A percentile compares a stretch with the other conserved stretches of the same genome.
phyloP scores from a whole-genome alignment of 2,888 invertebrate species.

The Taphrorychus bicolor region DNA sequence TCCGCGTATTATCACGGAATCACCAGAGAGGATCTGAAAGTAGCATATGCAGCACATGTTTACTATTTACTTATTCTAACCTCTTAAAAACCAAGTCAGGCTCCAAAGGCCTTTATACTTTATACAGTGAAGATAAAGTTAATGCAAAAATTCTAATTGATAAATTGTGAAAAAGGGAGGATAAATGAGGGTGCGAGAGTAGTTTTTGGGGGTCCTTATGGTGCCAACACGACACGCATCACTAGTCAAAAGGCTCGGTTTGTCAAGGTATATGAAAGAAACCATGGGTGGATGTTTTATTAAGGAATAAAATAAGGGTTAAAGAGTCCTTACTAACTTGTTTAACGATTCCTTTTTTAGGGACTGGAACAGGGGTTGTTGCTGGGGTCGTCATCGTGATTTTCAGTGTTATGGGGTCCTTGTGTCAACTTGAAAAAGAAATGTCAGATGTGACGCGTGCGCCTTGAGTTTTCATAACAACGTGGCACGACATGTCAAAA shows the following conservation, averaged over 20 bases:
- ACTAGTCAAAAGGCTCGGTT: not conserved
- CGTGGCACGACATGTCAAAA: not conserved
- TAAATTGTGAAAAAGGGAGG: too few relatives aligned
- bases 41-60: slow-evolving; percentile 16
- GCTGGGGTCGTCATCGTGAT: slow-evolving; percentile 62
- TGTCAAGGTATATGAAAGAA: slow-evolving; percentile 16
- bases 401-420: slow-evolving; percentile 57
- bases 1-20: slow-evolving; percentile 91
- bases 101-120: too few relatives aligned
- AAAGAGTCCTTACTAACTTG: slow-evolving; percentile 60
- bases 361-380: slow-evolving; percentile 51
- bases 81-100: too few relatives aligned
- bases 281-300: not conserved
- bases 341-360: slow-evolving; percentile 67
- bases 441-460: not conserved
- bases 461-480: not conserved
- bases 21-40: slow-evolving; percentile 91
- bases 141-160: too few relatives aligned
- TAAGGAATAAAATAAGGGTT: not conserved
- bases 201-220: slow-evolving; percentile 34
- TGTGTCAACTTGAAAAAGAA: slow-evolving; percentile 19
- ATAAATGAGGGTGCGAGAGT: slow-evolving; percentile 16
- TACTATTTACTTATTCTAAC: slow-evolving; percentile 43
- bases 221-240: slow-evolving; percentile 39
- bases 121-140: too few relatives aligned